These are phyloP conservation scores for Reticulitermes speratus DNA, from an alignment of 1,140 invertebrate species.

Conservation along the genomic window DNA sequence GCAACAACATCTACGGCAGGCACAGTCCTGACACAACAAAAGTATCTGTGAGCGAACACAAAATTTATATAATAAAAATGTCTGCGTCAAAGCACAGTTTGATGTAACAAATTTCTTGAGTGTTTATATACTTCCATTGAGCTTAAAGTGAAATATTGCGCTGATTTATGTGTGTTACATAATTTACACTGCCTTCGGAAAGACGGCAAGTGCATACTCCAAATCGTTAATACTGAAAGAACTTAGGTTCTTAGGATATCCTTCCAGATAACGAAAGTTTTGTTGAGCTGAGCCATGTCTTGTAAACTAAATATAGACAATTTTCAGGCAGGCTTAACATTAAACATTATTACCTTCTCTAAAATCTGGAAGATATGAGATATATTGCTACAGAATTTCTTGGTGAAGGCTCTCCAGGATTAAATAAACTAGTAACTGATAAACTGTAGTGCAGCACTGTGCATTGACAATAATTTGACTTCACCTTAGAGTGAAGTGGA, in stretches of 20 bases:
- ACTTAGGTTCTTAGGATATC: not conserved
- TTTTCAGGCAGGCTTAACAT: not conserved
- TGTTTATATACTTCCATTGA: not conserved
- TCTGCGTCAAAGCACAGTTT: no score
- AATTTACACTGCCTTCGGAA: not conserved
- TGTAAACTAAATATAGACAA: not conserved
- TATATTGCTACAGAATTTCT: not conserved
- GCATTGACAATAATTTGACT: conserved; percentile 3
- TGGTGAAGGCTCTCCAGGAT: not conserved
- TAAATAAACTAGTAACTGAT: not conserved
- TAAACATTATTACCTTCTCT: not conserved
- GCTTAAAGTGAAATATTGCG: not conserved
- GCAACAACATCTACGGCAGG: no score
- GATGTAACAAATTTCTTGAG: not conserved
- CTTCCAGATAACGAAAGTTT: not conserved
- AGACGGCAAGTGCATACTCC: not conserved
- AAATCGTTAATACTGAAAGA: not conserved
- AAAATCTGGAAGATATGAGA: not conserved
- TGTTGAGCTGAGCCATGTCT: not conserved
- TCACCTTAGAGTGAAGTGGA: not conserved
- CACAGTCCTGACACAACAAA: no score
- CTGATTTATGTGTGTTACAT: not conserved
- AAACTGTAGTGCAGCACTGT: not conserved
- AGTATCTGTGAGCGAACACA: no score
- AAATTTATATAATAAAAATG: no score